phyloP scores from a whole-genome alignment of 2,113 vertebrate genomes.

The Myiagra hebetior region DNA sequence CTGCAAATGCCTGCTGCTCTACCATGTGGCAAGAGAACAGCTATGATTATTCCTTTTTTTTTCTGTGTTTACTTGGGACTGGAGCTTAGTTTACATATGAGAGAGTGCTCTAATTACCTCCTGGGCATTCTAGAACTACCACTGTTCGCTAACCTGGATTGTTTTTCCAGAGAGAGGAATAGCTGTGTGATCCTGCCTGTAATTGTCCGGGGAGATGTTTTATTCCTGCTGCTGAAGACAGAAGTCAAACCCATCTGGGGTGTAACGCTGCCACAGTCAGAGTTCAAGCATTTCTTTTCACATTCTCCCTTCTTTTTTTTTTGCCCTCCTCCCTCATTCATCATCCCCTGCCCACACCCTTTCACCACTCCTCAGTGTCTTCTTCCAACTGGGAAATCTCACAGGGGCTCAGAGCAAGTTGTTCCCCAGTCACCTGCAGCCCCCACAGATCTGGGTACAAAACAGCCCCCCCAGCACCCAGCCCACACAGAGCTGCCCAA shows the following conservation, averaged over 20 bases:
- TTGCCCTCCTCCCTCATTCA: not conserved
- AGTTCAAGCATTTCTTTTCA: constrained; percentile 31
- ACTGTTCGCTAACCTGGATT: not conserved
- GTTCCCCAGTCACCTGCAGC: not conserved
- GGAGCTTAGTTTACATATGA: not conserved
- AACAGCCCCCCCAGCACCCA: not conserved
- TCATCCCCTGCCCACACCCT: not conserved
- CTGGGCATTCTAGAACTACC: not conserved
- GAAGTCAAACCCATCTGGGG: constrained; percentile 11
- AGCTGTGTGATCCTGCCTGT: not conserved
- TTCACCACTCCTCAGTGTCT: not conserved
- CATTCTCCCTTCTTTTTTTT: not conserved
- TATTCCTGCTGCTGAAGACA: not conserved
- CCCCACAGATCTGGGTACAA: not conserved
- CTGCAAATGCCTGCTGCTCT: not conserved
- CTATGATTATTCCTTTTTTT: not conserved
- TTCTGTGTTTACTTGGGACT: not conserved
- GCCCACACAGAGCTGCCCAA: not conserved
- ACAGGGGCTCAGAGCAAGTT: not conserved
- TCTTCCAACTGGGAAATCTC: not conserved
- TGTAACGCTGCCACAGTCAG: not conserved
- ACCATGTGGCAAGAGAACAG: not conserved
- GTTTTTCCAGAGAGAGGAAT: not conserved
- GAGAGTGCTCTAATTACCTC: not conserved
- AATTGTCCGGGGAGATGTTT: not conserved